A percentile compares a stretch with the other conserved stretches of the same genome.
phyloP scores from a whole-genome alignment of 2,113 vertebrate genomes.

The Serilophus lunatus region DNA sequence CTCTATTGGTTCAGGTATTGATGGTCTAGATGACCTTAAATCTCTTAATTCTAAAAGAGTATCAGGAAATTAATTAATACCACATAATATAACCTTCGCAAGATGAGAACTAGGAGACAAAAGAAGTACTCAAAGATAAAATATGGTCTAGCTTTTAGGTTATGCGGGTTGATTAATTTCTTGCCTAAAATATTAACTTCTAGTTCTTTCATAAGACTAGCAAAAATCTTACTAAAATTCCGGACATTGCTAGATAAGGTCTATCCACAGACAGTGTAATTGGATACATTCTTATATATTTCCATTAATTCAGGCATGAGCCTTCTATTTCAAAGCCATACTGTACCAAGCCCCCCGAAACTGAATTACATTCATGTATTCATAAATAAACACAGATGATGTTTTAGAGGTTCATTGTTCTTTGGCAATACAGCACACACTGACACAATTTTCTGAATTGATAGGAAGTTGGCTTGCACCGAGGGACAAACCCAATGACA shows the following conservation, averaged over 20 bases:
- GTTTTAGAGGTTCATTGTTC: neutral
- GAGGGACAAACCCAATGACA: neutral
- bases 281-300: neutral
- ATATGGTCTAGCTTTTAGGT: neutral
- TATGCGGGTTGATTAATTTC: neutral
- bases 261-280: neutral
- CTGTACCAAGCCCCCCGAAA: neutral
- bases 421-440: neutral
- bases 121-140: neutral
- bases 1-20: neutral
- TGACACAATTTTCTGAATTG: neutral
- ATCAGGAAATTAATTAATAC: neutral
- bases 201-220: neutral
- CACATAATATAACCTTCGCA: neutral
- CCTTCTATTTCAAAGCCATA: neutral
- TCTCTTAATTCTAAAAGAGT: neutral
- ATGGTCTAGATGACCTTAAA: neutral
- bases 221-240: neutral
- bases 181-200: neutral
- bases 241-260: neutral
- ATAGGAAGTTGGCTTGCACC: neutral
- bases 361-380: neutral
- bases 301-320: neutral
- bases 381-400: neutral
- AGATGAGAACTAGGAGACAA: neutral